Evolutionary conservation across 2,888 invertebrate genomes (phyloP).

Genomic region (Ephialtes manifestator): DNA sequence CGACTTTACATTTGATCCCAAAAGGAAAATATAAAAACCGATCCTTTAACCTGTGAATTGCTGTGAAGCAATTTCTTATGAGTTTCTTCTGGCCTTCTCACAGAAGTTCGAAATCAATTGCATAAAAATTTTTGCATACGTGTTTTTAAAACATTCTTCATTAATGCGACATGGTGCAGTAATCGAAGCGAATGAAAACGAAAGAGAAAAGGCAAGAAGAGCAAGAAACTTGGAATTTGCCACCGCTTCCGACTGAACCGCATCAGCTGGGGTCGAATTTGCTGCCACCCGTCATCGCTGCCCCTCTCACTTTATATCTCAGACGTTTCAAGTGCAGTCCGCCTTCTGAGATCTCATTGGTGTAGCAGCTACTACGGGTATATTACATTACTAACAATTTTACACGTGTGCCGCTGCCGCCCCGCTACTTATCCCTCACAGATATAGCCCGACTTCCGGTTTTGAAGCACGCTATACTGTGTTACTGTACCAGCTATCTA

Average conservation of each 20-base stretch:
- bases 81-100: neutral
- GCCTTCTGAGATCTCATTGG: conserved; percentile 25
- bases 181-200: neutral
- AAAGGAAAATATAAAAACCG: too few species aligned
- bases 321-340: conserved; percentile 30
- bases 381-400: conserved; percentile 30
- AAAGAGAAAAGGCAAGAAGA: neutral
- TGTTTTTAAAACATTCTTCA: neutral
- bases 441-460: conserved; percentile 33
- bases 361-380: conserved; percentile 13
- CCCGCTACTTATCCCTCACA: neutral
- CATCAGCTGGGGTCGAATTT: neutral
- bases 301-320: neutral
- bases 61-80: neutral
- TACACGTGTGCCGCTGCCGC: conserved; percentile 34
- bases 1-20: neutral
- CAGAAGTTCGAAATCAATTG: neutral
- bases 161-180: neutral
- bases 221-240: conserved; percentile 1
- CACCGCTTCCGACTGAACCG: conserved; percentile 5
- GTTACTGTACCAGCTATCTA: neutral
- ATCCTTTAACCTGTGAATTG: neutral
- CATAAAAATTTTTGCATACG: neutral
- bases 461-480: conserved; percentile 24
- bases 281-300: neutral